phyloP scores from a whole-genome alignment of 2,113 vertebrate species.

The Atractosteus spatula region DNA sequence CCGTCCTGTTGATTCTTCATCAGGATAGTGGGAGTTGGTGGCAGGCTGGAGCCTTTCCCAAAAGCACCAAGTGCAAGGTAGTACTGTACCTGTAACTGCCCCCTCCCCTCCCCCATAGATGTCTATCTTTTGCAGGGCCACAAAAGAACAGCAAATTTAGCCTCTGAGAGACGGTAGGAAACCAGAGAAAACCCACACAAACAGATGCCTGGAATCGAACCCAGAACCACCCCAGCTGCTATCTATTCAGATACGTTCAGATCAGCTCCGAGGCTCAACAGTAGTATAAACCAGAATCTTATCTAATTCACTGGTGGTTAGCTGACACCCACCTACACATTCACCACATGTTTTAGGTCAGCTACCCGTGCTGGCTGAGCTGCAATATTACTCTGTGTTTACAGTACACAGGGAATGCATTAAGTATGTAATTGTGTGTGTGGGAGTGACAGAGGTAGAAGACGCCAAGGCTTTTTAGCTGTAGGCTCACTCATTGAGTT shows the following conservation, averaged over 20 bases:
- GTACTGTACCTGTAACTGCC: too few species aligned
- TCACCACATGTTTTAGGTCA: neutral
- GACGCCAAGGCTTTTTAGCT: neutral
- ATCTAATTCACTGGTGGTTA: neutral
- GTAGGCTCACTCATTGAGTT: too few species aligned
- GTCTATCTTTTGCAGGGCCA: neutral
- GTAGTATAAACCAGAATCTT: neutral
- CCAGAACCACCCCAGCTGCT: neutral
- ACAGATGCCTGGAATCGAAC: neutral
- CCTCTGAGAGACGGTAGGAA: neutral
- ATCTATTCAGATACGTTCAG: too few species aligned
- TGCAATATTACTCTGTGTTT: neutral
- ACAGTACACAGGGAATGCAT: neutral
- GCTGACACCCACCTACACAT: neutral
- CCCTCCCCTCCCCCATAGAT: too few species aligned
- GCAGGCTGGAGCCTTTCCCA: too few species aligned
- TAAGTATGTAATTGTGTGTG: neutral
- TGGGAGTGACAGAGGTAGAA: neutral
- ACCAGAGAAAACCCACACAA: too few species aligned
- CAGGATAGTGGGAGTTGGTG: too few species aligned
- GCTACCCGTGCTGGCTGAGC: neutral
- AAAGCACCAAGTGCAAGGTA: too few species aligned
- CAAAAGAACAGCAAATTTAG: neutral
- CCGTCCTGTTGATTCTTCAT: too few species aligned
- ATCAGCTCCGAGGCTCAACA: neutral